Evolutionary conservation across 2,888 invertebrate species (phyloP).

Genomic region (Tolmerus cingulatus): DNA sequence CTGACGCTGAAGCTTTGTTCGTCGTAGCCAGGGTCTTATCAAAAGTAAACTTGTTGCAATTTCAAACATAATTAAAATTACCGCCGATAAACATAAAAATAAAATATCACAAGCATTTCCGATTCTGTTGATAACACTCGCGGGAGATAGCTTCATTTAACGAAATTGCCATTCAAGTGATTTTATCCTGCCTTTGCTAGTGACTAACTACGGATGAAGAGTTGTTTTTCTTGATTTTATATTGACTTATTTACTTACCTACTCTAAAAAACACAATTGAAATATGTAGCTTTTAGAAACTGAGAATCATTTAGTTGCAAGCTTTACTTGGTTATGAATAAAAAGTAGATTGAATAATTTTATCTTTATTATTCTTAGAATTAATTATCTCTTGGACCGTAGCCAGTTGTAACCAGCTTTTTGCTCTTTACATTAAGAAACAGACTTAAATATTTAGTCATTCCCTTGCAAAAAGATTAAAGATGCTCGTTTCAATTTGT

Average conservation of each 20-base stretch:
- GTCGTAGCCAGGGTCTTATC: neutral
- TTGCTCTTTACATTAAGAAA: no score
- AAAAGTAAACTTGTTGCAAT: neutral
- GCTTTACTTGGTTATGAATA: no score
- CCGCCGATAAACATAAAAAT: neutral
- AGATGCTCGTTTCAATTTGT: no score
- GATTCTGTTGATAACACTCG: neutral
- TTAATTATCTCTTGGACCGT: no score
- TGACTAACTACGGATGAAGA: neutral
- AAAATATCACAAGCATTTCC: neutral
- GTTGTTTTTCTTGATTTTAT: neutral
- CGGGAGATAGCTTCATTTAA: neutral
- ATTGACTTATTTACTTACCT: neutral
- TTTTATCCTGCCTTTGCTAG: neutral
- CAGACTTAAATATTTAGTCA: no score
- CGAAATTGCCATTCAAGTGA: neutral
- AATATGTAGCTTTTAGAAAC: neutral
- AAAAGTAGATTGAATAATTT: no score
- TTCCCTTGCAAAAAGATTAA: no score
- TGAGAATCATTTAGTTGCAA: neutral
- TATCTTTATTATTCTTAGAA: no score
- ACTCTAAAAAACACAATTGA: neutral
- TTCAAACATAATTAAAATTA: neutral
- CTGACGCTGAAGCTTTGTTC: neutral
- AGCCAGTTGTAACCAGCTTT: no score